Percentiles rank a stretch among this genome's conserved stretches.
These are phyloP conservation scores for Ispidina picta DNA, from an alignment of 2,797 vertebrate genomes.

Conservation along the genomic window DNA sequence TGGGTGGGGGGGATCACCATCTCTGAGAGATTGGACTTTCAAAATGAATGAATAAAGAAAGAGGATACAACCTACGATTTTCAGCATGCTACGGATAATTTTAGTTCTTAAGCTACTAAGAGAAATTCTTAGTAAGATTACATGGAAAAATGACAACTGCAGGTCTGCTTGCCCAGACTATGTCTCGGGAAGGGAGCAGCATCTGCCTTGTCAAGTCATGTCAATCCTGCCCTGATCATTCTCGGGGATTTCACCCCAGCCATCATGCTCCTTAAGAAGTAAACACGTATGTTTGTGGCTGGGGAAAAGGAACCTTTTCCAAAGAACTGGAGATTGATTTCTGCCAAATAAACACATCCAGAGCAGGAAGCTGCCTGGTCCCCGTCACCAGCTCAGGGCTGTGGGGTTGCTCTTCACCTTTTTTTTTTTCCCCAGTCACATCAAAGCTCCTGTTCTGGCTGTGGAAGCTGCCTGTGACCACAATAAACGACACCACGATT, in stretches of 20 bases:
- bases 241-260: background rate
- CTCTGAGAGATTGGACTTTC: background rate
- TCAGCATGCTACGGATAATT: background rate
- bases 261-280: background rate
- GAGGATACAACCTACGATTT: background rate
- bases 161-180: too few relatives aligned
- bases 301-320: background rate
- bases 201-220: rapidly evolving
- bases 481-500: background rate
- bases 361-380: rapidly evolving
- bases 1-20: too few relatives aligned
- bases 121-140: background rate
- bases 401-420: background rate
- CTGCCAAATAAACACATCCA: rapidly evolving
- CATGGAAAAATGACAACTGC: too few relatives aligned
- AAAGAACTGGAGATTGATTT: background rate
- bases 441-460: background rate
- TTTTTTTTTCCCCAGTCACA: background rate
- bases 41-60: background rate
- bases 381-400: background rate
- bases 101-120: too few relatives aligned
- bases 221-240: background rate
- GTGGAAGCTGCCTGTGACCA: rapidly evolving
- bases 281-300: background rate
- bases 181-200: rapidly evolving